Conservation (phyloP, 1,140 invertebrate species). For the Lepidurus apus region DNA sequence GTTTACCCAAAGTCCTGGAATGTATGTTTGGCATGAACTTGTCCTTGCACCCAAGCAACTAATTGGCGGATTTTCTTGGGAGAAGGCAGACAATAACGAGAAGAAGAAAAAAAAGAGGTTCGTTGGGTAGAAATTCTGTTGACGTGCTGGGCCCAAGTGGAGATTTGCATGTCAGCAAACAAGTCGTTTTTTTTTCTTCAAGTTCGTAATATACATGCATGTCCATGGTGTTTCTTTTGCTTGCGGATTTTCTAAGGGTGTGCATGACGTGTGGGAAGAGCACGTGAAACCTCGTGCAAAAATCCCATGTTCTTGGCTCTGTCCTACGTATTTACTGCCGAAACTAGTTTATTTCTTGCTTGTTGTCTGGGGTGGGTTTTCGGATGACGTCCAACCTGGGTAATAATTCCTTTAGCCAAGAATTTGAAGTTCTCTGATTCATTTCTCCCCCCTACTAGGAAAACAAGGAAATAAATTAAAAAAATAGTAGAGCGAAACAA, state of each 20-base stretch:
- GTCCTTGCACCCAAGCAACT: background rate
- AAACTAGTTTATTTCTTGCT: too few relatives aligned
- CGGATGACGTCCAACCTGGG: too few relatives aligned
- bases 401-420: background rate
- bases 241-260: background rate
- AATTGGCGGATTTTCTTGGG: conserved; percentile 10
- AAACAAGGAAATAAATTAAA: too few relatives aligned
- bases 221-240: background rate
- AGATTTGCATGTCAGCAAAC: conserved; percentile 17
- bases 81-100: background rate
- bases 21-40: background rate
- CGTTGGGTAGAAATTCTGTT: background rate
- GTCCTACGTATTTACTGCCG: too few relatives aligned
- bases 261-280: background rate
- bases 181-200: background rate
- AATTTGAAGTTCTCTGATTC: background rate
- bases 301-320: background rate
- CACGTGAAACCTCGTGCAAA: background rate
- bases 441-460: too few relatives aligned
- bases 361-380: too few relatives aligned
- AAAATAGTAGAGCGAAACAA: too few relatives aligned
- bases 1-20: background rate
- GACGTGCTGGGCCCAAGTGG: background rate
- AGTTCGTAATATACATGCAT: background rate
- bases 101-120: background rate